Percentiles rank a stretch among this genome's conserved stretches.
phyloP scores from a whole-genome alignment of 2,888 invertebrate species.

The Drosophila bunnanda region DNA sequence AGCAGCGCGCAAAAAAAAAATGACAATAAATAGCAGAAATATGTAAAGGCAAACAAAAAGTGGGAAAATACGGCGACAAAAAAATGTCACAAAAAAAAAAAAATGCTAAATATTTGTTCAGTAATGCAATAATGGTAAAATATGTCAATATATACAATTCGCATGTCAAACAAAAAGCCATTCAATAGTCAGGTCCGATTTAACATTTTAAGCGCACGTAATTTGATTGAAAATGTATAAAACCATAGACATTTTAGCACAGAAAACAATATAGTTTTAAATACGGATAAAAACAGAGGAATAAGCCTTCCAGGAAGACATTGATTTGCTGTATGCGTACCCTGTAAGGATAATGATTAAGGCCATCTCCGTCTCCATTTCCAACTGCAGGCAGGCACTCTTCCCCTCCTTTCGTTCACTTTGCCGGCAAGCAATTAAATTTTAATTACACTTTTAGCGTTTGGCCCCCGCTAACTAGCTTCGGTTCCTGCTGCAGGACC shows the following conservation, averaged over 20 bases:
- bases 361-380: slow-evolving; percentile 18
- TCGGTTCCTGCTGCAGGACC: slow-evolving; percentile 5
- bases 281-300: too few relatives aligned
- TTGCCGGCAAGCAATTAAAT: slow-evolving; percentile 54
- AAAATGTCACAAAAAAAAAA: background rate
- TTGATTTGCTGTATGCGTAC: background rate
- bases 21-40: background rate
- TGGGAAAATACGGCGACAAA: background rate
- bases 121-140: slow-evolving; percentile 15
- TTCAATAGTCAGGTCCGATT: slow-evolving; percentile 1
- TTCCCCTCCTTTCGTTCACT: slow-evolving; percentile 7
- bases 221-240: background rate
- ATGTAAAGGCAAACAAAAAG: background rate
- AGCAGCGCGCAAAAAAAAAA: background rate
- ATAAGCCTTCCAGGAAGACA: background rate
- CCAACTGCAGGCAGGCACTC: slow-evolving; percentile 11
- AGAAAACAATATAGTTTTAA: background rate
- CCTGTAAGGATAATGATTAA: slow-evolving; percentile 9
- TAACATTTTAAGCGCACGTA: background rate
- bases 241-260: background rate
- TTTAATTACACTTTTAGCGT: slow-evolving; percentile 67
- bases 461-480: slow-evolving; percentile 62
- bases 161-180: slow-evolving; percentile 3
- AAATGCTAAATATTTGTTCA: slow-evolving; percentile 2
- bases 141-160: slow-evolving; percentile 12